Evolutionary conservation across 2,797 vertebrate species (phyloP), one percentile per base, ranked within the genome.

Genomic region (Pseudochaenichthys georgianus): DNA sequence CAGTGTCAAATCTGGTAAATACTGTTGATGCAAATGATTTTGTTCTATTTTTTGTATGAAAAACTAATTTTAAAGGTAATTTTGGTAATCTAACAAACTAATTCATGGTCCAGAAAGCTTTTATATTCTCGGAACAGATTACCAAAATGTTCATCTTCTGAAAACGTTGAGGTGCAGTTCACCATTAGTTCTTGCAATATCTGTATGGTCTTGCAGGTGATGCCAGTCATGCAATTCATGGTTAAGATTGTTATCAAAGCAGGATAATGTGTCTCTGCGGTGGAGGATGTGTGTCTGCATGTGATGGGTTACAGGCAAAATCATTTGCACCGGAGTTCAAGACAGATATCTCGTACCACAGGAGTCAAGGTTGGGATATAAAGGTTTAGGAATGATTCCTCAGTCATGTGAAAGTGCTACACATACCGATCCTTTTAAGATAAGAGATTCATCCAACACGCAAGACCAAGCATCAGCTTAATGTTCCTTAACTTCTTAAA

Each of bases 341-440:
- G 54, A 64, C 10, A 62, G 55, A 55, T 9, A 3, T 54, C 41
- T 74, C n/a, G 50, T 65, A 28, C 42, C 43, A 45, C n/a, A 48
- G 16, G 59, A 11, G 60, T 64, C 16, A 5, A 64, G 11, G 16
- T 42, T 5, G 28, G 74, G 13, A 21, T 21, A 53, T 48, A 17
- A 1, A 38, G 5, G 9, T 58, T 28, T 13, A 28, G 28, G 28
- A 61, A 53, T 1, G 10, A 50, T 9, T 45, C 16, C 9, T 28
- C n/a, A 13, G 68, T 73, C 65, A 77, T 72, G 58, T 77, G 80
- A 74, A 65, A 52, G 45, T 41, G 43, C 45, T 31, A 1, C 28
- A 28, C 28, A 28, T 28, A 4, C 28, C 28, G 28, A 28, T 28
- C 28, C 28, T 28, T 28, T 28, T 28, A 28, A 28, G 28, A 28